Evolutionary conservation across 2,888 invertebrate species (phyloP).

Genomic region (Kryphioiulus occultus): DNA sequence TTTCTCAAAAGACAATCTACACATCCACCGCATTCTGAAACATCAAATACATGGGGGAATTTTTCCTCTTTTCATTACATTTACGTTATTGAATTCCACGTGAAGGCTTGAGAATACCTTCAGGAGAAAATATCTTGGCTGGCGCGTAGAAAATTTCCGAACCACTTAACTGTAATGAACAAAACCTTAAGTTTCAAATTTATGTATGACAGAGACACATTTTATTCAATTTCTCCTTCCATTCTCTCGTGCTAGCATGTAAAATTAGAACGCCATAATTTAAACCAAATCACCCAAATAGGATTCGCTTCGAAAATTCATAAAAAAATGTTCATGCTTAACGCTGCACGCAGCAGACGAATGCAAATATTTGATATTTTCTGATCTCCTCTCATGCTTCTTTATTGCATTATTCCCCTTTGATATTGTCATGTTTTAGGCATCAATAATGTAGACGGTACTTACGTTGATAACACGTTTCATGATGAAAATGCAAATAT

Average conservation of each 20-base stretch:
- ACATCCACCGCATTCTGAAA: not conserved
- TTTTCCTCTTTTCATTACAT: not conserved
- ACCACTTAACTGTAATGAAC: not conserved
- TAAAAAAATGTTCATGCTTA: not conserved
- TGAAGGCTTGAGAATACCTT: not conserved
- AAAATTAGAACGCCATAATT: not conserved
- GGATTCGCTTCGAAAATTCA: not conserved
- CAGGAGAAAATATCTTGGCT: not conserved
- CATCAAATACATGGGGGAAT: not conserved
- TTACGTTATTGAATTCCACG: not conserved
- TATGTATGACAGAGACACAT: not conserved
- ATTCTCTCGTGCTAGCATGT: not conserved
- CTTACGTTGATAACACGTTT: not conserved
- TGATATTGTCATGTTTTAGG: not conserved
- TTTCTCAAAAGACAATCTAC: not conserved
- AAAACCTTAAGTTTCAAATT: conserved; percentile 6
- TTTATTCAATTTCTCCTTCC: not conserved
- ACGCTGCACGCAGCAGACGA: not conserved
- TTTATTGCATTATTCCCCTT: not conserved
- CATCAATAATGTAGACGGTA: not conserved
- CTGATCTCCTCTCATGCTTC: not conserved
- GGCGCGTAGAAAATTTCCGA: not conserved
- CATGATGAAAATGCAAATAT: not conserved
- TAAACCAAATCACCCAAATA: not conserved
- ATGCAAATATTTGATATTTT: not conserved